Evolutionary conservation across 2,888 invertebrate genomes (phyloP).

Genomic region (Xylota sylvarum): DNA sequence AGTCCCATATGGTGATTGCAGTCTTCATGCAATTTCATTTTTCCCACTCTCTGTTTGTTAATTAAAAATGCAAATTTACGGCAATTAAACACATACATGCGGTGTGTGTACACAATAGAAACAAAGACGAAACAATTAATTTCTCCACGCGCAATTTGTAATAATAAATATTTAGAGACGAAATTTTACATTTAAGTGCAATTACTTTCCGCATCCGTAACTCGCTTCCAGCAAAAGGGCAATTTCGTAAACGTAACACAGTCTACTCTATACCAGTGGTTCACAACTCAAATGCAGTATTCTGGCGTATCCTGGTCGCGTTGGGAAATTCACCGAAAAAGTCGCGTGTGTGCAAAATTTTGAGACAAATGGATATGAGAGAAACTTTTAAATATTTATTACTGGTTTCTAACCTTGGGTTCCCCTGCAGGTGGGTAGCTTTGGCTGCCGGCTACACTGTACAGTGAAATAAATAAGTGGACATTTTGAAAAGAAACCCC

Average conservation of each 20-base stretch:
- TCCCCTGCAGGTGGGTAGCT: too few relatives aligned
- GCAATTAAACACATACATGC: not conserved
- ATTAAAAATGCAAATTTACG: slow-evolving; percentile 17
- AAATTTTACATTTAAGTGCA: slow-evolving; percentile 57
- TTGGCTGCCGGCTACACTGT: too few relatives aligned
- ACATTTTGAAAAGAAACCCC: too few relatives aligned
- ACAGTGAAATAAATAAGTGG: too few relatives aligned
- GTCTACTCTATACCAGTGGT: not conserved
- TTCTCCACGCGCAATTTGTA: slow-evolving; percentile 31
- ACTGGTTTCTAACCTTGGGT: too few relatives aligned
- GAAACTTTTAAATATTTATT: too few relatives aligned
- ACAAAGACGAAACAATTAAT: slow-evolving; percentile 15
- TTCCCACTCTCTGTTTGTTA: not conserved
- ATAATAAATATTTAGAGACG: slow-evolving; percentile 52
- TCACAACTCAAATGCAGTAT: not conserved
- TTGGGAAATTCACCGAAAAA: too few relatives aligned
- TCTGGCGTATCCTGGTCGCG: too few relatives aligned
- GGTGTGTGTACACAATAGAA: not conserved
- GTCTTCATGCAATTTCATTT: not conserved
- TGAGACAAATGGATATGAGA: too few relatives aligned
- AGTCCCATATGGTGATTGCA: not conserved
- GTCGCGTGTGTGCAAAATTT: not conserved
- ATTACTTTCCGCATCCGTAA: slow-evolving; percentile 41
- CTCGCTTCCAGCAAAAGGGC: slow-evolving; percentile 31
- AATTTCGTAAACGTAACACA: slow-evolving; percentile 23